Evolutionary conservation across 2,797 vertebrate genomes (phyloP).

Genomic region (Coregonus ussuriensis): DNA sequence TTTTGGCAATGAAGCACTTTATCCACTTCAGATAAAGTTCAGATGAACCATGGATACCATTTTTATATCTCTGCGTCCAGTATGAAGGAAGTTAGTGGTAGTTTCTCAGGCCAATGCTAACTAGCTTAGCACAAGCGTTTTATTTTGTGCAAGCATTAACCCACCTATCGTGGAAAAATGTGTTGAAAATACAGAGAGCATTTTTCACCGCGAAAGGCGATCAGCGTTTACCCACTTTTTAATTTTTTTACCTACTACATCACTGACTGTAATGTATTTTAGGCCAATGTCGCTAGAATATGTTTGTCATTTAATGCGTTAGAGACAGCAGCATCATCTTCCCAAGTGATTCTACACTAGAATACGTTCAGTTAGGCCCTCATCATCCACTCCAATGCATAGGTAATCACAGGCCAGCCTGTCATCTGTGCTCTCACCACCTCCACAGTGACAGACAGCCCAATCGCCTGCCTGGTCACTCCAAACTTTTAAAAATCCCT

Average conservation of each 20-base stretch:
- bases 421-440: slow-evolving; percentile 51
- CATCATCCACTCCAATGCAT: slow-evolving; percentile 70
- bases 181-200: neutral
- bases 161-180: neutral
- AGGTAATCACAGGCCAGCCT: slow-evolving; percentile 75
- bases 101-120: no score
- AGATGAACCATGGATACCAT: no score
- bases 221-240: neutral
- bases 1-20: no score
- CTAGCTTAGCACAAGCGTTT: neutral
- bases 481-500: slow-evolving; percentile 69
- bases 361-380: slow-evolving; percentile 49
- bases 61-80: neutral
- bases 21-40: no score
- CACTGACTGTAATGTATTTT: slow-evolving; percentile 22
- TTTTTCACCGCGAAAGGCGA: neutral
- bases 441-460: slow-evolving; percentile 64
- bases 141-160: neutral
- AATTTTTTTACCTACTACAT: no score
- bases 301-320: slow-evolving; percentile 31
- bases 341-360: neutral
- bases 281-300: slow-evolving; percentile 10
- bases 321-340: slow-evolving; percentile 30
- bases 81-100: neutral
- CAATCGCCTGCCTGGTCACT: slow-evolving; percentile 57